Evolutionary conservation across 2,888 invertebrate species (phyloP).

Genomic region (Pseudococcus jackbeardsleyi): DNA sequence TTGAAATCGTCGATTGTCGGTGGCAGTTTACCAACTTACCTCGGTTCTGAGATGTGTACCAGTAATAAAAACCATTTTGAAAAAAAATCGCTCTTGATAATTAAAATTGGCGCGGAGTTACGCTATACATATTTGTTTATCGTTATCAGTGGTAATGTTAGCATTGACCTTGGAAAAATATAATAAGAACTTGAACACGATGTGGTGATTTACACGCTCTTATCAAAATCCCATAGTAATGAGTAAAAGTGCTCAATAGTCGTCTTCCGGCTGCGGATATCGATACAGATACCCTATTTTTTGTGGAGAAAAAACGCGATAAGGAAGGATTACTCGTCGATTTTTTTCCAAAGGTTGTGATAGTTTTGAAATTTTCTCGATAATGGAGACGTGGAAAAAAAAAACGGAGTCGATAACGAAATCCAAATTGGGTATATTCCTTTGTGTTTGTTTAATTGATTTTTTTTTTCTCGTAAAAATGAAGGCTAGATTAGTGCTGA

Average conservation of each 20-base stretch:
- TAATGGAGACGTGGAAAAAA: neutral
- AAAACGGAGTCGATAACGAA: neutral
- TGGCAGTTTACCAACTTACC: neutral
- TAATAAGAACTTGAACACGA: neutral
- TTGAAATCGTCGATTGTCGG: neutral
- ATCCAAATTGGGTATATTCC: neutral
- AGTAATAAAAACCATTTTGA: conserved; percentile 8
- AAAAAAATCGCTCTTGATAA: conserved; percentile 13
- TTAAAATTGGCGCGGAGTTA: neutral
- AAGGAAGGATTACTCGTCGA: neutral
- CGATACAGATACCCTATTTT: neutral
- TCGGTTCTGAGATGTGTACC: neutral
- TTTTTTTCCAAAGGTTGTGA: neutral
- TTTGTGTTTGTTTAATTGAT: neutral
- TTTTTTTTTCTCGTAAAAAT: neutral
- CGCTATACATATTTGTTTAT: conserved; percentile 26
- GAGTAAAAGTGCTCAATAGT: conserved; percentile 32
- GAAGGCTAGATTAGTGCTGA: too few relatives aligned
- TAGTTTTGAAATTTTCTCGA: neutral
- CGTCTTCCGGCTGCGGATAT: neutral
- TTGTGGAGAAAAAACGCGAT: neutral
- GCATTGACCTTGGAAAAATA: conserved; percentile 18
- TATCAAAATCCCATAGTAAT: neutral
- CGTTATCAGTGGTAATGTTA: conserved; percentile 34
- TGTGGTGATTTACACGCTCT: neutral